Evolutionary conservation across 2,797 vertebrate species (phyloP).

Genomic region (Thamnophis elegans): DNA sequence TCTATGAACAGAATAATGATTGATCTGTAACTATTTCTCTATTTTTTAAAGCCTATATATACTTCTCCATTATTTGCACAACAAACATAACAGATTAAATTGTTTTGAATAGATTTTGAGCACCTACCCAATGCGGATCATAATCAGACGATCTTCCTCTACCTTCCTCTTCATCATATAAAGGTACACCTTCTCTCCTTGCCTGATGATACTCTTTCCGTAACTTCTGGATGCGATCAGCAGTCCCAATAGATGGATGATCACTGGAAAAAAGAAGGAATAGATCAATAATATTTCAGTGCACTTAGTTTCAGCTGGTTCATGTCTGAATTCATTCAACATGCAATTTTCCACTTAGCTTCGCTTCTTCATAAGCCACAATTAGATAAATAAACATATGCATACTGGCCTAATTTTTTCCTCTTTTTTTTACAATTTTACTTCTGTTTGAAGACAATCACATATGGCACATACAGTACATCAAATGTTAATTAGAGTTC

Average conservation of each 20-base stretch:
- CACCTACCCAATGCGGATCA: constrained; percentile 83
- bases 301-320: too few species aligned
- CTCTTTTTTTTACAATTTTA: not conserved
- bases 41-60: not conserved
- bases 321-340: not conserved
- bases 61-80: constrained; percentile 11
- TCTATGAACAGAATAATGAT: not conserved
- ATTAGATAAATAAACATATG: not conserved
- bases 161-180: constrained; percentile 83
- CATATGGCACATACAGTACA: not conserved
- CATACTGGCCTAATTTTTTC: not conserved
- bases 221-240: constrained; percentile 91
- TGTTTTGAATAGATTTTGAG: not conserved
- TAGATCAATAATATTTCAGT: not conserved
- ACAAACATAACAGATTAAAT: not conserved
- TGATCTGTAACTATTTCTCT: not conserved
- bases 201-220: constrained; percentile 93
- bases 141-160: constrained; percentile 75
- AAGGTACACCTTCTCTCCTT: constrained; percentile 80
- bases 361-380: not conserved
- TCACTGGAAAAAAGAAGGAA: constrained; percentile 63
- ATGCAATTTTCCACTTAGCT: not conserved
- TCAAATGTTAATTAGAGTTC: not conserved
- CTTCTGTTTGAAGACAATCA: not conserved
- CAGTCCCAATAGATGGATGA: constrained; percentile 60